A percentile compares a stretch with the other conserved stretches of the same genome.
Evolutionary conservation across 2,888 invertebrate genomes (phyloP).

Genomic region (Latrodectus hesperus): DNA sequence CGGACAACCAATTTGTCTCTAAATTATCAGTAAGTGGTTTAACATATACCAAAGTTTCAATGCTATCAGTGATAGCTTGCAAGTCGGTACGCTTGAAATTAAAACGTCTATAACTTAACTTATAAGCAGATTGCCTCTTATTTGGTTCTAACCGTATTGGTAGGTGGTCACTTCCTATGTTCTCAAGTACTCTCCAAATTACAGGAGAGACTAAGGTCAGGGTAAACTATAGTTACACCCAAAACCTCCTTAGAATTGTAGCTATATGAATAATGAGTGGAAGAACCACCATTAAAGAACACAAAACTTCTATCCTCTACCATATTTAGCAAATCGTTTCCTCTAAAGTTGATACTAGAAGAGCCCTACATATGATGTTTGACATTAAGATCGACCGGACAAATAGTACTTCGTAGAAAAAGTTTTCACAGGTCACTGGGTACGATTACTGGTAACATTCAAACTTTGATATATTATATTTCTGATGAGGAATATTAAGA

Average conservation of each 20-base stretch:
- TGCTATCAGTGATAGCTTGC: neutral
- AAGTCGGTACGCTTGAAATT: slow-evolving; percentile 18
- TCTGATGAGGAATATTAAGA: no score
- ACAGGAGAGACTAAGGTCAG: neutral
- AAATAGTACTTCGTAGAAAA: no score
- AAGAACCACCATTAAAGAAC: neutral
- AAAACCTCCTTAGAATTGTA: neutral
- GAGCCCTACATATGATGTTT: no score
- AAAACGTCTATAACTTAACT: neutral
- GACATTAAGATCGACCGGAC: no score
- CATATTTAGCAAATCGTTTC: neutral
- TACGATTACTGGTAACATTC: no score
- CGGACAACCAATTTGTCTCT: neutral
- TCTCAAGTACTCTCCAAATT: neutral
- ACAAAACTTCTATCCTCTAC: neutral
- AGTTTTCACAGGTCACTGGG: no score
- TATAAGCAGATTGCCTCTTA: slow-evolving; percentile 5
- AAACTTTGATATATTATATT: no score
- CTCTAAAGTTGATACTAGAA: no score
- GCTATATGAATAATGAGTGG: slow-evolving; percentile 2
- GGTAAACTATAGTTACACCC: neutral
- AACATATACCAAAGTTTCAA: neutral
- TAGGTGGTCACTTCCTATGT: neutral
- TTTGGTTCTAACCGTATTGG: neutral
- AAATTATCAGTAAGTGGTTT: slow-evolving; percentile 25